Evolutionary conservation across 2,888 invertebrate genomes (phyloP), one percentile per base, ranked within the genome.

Genomic region (Hedya salicella): DNA sequence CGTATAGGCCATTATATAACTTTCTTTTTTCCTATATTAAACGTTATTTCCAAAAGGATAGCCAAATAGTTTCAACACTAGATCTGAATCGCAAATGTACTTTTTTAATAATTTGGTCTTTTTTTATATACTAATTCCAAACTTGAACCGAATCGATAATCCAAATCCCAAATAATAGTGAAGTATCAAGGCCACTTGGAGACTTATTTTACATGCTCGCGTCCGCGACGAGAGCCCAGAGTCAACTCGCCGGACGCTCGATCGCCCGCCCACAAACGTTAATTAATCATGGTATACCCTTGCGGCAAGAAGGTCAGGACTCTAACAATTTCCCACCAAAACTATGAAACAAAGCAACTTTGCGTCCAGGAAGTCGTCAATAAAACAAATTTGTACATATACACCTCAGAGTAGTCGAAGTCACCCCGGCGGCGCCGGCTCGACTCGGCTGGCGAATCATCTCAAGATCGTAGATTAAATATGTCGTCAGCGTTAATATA

Each of bases 161-260:
- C 85, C 88, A 86, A 86, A 88, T 84, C 85, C 85, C 86, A 90
- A 90, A 89, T 80, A 88, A 89, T 86, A 88, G 83, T 85, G 88
- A 90, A 91, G 90, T 91, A 90, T 90, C 91, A 91, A 92, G 91
- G 91, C 91, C 91, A 92, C 91, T 89, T 90, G 86, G 87, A 90
- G 90, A 91, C 91, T 91, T 90, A 90, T 84, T 83, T 80, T 87
- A 85, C 83, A 83, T 82, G 83, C 81, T 77, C 76, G 80, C 85
- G 81, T 82, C 76, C 83, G 88, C 88, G 89, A 86, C 87, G 86
- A 82, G 81, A 8, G 81, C 83, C 78, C 76, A 77, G 25, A 82
- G 49, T 57, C 46, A 49, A 14, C 50, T n/a, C 57, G 39, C 74
- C 68, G 64, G 75, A 84, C 84, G 85, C 89, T 88, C 86, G 80